phyloP scores from a whole-genome alignment of 1,140 invertebrate species.

The Chymomyza costata region DNA sequence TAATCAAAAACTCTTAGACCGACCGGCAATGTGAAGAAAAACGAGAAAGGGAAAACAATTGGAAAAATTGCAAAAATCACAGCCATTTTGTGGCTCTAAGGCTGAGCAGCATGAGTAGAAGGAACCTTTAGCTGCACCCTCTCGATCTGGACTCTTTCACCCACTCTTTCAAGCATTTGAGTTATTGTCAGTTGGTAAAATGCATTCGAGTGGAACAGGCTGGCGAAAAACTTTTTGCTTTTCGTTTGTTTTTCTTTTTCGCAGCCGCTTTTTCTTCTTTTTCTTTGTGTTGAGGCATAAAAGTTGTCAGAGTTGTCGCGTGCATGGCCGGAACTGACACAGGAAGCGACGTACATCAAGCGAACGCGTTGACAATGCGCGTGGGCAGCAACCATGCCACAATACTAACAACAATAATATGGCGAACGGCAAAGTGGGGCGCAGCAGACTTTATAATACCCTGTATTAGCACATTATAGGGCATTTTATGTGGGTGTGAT shows the following conservation, averaged over 20 bases:
- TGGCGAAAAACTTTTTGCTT: conserved; percentile 50
- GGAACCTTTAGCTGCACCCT: not conserved
- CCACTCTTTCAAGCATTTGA: conserved; percentile 41
- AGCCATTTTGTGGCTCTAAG: conserved; percentile 48
- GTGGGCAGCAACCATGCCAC: not conserved
- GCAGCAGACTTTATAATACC: not conserved
- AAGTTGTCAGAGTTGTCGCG: too few species aligned
- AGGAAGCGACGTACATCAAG: conserved; percentile 66
- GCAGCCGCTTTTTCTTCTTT: conserved; percentile 40
- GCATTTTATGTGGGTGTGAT: too few species aligned
- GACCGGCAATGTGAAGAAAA: conserved; percentile 27
- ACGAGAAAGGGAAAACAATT: conserved; percentile 26
- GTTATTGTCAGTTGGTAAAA: conserved; percentile 58
- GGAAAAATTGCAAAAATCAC: too few species aligned
- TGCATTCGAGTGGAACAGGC: conserved; percentile 71
- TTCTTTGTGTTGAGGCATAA: too few species aligned
- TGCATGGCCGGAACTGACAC: conserved; percentile 68
- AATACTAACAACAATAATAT: not conserved
- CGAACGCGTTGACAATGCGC: conserved; percentile 67
- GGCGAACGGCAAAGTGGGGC: not conserved
- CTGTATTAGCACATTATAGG: not conserved
- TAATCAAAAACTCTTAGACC: conserved; percentile 49
- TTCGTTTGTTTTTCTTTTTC: conserved; percentile 18
- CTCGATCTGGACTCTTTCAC: not conserved
- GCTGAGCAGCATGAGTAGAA: conserved; percentile 14